phyloP scores from a whole-genome alignment of 2,113 vertebrate species.

The Aleadryas rufinucha region DNA sequence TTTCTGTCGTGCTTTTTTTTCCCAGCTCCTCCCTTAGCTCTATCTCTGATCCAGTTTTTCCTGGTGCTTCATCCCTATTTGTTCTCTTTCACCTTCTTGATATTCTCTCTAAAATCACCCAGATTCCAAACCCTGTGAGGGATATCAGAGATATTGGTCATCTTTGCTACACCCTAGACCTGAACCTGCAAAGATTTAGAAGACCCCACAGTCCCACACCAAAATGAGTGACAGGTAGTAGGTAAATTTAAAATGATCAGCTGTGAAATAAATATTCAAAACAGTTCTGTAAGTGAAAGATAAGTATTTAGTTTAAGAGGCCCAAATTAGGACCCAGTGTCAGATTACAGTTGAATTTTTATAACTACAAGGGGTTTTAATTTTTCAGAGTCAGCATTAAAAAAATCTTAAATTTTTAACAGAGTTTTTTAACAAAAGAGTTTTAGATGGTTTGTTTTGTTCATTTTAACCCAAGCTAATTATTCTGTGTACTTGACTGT shows the following conservation, averaged over 20 bases:
- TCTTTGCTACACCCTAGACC: neutral
- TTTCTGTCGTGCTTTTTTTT: neutral
- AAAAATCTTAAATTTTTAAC: neutral
- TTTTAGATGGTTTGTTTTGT: neutral
- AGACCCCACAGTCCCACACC: neutral
- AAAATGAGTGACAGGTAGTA: neutral
- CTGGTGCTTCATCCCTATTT: neutral
- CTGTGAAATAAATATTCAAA: neutral
- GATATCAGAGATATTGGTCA: neutral
- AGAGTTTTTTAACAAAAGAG: too few relatives aligned
- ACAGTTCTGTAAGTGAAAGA: neutral
- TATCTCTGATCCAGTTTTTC: neutral
- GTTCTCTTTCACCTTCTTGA: neutral
- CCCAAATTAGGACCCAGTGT: neutral
- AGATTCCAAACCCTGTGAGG: neutral
- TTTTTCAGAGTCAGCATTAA: neutral
- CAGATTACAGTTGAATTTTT: neutral
- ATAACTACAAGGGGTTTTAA: neutral
- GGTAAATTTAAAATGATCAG: neutral
- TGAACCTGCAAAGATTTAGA: neutral
- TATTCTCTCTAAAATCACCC: neutral
- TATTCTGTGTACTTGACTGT: neutral
- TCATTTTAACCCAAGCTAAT: neutral
- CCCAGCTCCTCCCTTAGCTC: neutral
- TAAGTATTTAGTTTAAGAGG: neutral